A percentile compares a stretch with the other conserved stretches of the same genome.
These are phyloP conservation scores for Neoascia interrupta DNA, from an alignment of 2,888 invertebrate genomes.

Conservation along the genomic window DNA sequence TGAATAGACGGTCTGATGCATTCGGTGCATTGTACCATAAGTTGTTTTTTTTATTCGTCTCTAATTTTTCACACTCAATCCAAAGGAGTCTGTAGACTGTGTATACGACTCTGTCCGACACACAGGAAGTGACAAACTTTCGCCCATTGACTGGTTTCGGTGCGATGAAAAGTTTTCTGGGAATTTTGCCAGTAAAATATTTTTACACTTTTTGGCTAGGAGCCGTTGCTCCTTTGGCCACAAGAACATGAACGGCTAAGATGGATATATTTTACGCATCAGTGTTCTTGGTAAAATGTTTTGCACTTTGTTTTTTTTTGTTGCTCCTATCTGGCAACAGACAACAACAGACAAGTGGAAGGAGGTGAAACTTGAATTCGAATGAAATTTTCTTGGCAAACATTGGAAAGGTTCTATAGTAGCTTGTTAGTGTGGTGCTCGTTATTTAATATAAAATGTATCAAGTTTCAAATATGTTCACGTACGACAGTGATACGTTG, in stretches of 20 bases:
- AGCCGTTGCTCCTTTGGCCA: neutral
- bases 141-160: conserved; percentile 38
- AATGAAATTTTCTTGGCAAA: conserved; percentile 6
- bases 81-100: neutral
- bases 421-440: neutral
- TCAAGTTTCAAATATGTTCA: conserved; percentile 1
- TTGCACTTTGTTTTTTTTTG: neutral
- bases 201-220: conserved; percentile 51
- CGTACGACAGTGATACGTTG: conserved; percentile 34
- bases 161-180: conserved; percentile 53
- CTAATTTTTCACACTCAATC: conserved; percentile 34
- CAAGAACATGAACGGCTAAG: conserved; percentile 1
- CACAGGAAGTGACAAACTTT: conserved; percentile 56
- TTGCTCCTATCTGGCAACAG: neutral
- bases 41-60: conserved; percentile 11
- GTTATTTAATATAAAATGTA: conserved; percentile 2
- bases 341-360: neutral
- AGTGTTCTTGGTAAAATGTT: conserved; percentile 2
- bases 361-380: conserved; percentile 25
- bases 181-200: conserved; percentile 60
- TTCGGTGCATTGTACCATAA: conserved; percentile 38
- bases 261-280: conserved; percentile 41
- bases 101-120: neutral
- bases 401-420: neutral
- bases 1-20: conserved; percentile 60